phyloP scores from a whole-genome alignment of 2,888 invertebrate species.

The Julus scandinavius region DNA sequence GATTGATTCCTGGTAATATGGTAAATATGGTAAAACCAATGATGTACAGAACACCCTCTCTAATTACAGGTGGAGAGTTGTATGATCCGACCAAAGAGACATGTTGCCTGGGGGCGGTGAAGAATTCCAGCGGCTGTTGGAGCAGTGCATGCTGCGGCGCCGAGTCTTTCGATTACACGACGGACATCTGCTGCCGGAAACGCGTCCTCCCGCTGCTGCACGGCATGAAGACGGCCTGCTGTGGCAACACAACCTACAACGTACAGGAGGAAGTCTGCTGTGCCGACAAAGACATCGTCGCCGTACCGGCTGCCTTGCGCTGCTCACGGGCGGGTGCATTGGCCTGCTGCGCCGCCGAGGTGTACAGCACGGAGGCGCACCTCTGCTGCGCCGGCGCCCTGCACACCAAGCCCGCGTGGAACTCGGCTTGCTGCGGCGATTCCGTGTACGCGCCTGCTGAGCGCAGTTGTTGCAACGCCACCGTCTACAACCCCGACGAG shows the following conservation, averaged over 20 bases:
- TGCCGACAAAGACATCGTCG: too few relatives aligned
- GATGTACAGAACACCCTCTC: too few relatives aligned
- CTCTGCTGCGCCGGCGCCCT: constrained; percentile 25
- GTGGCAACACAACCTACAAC: constrained; percentile 26
- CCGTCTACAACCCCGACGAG: not conserved
- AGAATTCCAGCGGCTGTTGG: not conserved
- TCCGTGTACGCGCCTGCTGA: not conserved
- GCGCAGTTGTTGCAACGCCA: constrained; percentile 6
- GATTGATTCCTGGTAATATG: too few relatives aligned
- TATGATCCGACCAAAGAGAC: not conserved
- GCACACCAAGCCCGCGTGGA: not conserved
- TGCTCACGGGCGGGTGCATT: not conserved
- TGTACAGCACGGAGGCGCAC: not conserved
- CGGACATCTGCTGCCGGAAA: constrained; percentile 10
- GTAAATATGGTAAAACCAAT: too few relatives aligned
- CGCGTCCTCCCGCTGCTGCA: not conserved
- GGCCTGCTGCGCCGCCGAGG: not conserved
- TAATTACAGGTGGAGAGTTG: constrained; percentile 35
- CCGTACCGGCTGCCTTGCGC: not conserved
- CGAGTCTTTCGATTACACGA: constrained; percentile 28
- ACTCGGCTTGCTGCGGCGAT: constrained; percentile 4
- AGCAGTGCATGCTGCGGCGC: constrained; percentile 38
- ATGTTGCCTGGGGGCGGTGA: constrained; percentile 17
- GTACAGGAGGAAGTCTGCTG: constrained; percentile 7
- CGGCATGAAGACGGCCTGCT: constrained; percentile 47